Percentiles rank a stretch among this genome's conserved stretches.
Conservation (phyloP, 2,797 vertebrate genomes). For the Sphenodon punctatus region DNA sequence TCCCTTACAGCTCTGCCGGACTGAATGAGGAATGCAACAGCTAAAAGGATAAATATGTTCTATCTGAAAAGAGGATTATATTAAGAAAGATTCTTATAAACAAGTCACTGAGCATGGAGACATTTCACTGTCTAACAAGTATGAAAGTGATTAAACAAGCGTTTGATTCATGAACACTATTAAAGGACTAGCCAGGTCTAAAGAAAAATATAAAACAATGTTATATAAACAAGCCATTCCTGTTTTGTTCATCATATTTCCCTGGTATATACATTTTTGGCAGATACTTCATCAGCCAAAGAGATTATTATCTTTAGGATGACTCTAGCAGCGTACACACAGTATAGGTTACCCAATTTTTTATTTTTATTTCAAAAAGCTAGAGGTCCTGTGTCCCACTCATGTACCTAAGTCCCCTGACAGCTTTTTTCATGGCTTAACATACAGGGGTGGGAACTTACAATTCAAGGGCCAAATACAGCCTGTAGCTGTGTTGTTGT, state of each 20-base stretch:
- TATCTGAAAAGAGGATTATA: slow-evolving; percentile 9
- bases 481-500: no score
- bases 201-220: neutral
- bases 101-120: neutral
- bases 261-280: neutral
- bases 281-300: neutral
- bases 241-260: neutral
- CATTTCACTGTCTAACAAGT: slow-evolving; percentile 24
- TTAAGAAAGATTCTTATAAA: slow-evolving; percentile 33
- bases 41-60: slow-evolving; percentile 35
- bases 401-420: no score
- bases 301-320: neutral
- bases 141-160: slow-evolving; percentile 13
- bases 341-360: no score
- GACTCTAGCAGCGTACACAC: no score
- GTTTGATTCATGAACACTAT: slow-evolving; percentile 20
- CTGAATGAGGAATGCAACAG: slow-evolving; percentile 15
- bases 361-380: no score
- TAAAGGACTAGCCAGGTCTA: slow-evolving; percentile 15
- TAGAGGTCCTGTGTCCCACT: neutral
- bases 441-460: no score
- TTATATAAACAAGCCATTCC: slow-evolving; percentile 18
- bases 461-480: no score
- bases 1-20: neutral
- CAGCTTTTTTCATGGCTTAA: no score